Evolutionary conservation across 2,113 vertebrate species (phyloP).

Genomic region (Ariopsis seemanni): DNA sequence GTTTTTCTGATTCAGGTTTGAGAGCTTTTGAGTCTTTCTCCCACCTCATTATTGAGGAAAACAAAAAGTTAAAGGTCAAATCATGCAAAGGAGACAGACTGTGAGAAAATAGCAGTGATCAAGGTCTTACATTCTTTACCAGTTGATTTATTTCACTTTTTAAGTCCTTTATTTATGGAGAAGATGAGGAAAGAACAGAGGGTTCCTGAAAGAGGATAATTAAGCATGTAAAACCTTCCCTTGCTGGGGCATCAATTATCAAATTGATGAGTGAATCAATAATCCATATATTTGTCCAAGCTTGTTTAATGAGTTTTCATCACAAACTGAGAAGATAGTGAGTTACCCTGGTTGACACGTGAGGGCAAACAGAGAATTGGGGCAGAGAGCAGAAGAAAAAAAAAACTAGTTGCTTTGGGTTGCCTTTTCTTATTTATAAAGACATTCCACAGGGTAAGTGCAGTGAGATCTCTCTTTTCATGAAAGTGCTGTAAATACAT

Average conservation of each 20-base stretch:
- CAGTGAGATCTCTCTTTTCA: not conserved
- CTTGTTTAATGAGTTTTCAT: slow-evolving; percentile 1
- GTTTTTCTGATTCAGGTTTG: not conserved
- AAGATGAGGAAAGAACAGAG: not conserved
- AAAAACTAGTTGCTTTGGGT: not conserved
- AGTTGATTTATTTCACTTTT: not conserved
- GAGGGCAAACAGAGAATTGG: not conserved
- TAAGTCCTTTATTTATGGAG: not conserved
- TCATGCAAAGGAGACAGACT: not conserved
- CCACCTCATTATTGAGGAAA: not conserved
- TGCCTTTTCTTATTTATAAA: slow-evolving; percentile 1
- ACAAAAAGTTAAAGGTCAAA: slow-evolving; percentile 8
- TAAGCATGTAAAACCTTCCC: not conserved
- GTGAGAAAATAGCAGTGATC: not conserved
- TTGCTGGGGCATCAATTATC: not conserved
- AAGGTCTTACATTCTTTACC: slow-evolving; percentile 6
- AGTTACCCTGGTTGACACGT: not conserved
- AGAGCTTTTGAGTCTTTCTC: not conserved
- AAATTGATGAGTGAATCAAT: not conserved
- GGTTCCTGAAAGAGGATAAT: not conserved
- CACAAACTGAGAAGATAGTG: not conserved
- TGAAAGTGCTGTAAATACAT: slow-evolving; percentile 10
- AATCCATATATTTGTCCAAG: not conserved
- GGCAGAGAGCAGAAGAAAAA: not conserved
- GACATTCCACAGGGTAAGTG: not conserved